Evolutionary conservation across 2,113 vertebrate genomes (phyloP).

Genomic region (Callopanchax toddi): DNA sequence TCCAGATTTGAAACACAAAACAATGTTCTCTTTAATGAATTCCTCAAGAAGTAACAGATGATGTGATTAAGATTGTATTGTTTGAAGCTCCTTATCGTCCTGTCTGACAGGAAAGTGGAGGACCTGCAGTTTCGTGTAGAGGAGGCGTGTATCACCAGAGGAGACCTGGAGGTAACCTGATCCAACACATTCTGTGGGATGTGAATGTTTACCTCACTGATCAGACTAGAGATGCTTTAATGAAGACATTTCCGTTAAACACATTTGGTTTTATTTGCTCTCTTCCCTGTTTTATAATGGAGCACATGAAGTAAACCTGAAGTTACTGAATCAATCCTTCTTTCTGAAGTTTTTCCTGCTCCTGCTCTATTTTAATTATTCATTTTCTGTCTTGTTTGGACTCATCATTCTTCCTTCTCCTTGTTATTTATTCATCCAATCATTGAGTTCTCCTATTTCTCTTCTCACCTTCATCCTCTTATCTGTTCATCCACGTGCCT

Average conservation of each 20-base stretch:
- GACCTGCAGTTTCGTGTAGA: slow-evolving; percentile 98
- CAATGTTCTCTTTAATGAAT: too few species aligned
- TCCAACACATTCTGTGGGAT: too few species aligned
- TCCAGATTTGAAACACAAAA: too few species aligned
- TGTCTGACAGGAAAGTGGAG: slow-evolving; percentile 90
- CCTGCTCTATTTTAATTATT: slow-evolving; percentile 22
- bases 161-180: slow-evolving; percentile 93
- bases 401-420: slow-evolving; percentile 7
- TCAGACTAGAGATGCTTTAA: background rate
- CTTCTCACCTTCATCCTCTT: slow-evolving; percentile 4
- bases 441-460: background rate
- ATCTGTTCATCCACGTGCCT: slow-evolving; percentile 4
- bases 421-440: slow-evolving; percentile 24
- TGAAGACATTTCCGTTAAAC: too few species aligned
- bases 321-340: too few species aligned
- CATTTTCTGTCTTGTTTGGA: slow-evolving; percentile 16
- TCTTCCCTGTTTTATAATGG: too few species aligned
- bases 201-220: background rate
- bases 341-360: slow-evolving; percentile 5
- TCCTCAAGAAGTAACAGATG: too few species aligned
- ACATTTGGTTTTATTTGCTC: too few species aligned
- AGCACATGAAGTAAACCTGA: background rate
- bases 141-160: slow-evolving; percentile 98
- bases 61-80: too few species aligned
- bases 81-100: background rate